Evolutionary conservation across 2,797 vertebrate genomes (phyloP), one percentile per base, ranked within the genome.

Genomic region (Sciurus vulgaris): DNA sequence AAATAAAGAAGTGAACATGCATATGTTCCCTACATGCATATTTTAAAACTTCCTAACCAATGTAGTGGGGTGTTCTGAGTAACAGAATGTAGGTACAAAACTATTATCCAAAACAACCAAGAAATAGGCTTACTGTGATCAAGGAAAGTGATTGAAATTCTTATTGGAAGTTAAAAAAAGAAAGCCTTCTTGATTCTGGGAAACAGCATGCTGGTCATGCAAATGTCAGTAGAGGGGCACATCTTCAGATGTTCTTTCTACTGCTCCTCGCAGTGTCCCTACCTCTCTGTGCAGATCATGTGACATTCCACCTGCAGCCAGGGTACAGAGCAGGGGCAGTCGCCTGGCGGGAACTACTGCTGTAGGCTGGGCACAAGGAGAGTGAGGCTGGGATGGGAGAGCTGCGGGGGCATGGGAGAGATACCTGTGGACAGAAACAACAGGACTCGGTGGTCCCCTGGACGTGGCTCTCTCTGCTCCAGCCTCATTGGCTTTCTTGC

Each of bases 81-180:
- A 85, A 82, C 65, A 89, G 35, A 33, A 93, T 74, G 20, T 26
- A 49, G 49, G 72, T 69, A 77, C 47, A 86, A 95, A 86, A 61
- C 33, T 72, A 78, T 70, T 61, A 81, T 77, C 86, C 72, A 70
- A 74, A 94, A 74, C 10, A 35, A 61, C 76, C 82, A 49, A 70
- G 61, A 51, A 89, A 59, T 3, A 70, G 74, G 77, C 70, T 94
- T 89, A 73, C 84, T 35, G 65, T 84, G 47, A 54, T 59, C 65
- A 70, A 94, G 54, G 61, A 67, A 91, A 95, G 77, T 59, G 59
- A 15, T 10, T 78, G 38, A 59, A 61, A 92, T 63, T 89, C 61
- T 38, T 41, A 74, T 20, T 54, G 47, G 61, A 41, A 76, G 56
- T 26, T 61, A 26, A 61, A 61, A 61, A 61, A 56, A 17, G 67